Evolutionary conservation across 2,113 vertebrate genomes (phyloP), one percentile per base, ranked within the genome.

Genomic region (Halichoerus grypus): DNA sequence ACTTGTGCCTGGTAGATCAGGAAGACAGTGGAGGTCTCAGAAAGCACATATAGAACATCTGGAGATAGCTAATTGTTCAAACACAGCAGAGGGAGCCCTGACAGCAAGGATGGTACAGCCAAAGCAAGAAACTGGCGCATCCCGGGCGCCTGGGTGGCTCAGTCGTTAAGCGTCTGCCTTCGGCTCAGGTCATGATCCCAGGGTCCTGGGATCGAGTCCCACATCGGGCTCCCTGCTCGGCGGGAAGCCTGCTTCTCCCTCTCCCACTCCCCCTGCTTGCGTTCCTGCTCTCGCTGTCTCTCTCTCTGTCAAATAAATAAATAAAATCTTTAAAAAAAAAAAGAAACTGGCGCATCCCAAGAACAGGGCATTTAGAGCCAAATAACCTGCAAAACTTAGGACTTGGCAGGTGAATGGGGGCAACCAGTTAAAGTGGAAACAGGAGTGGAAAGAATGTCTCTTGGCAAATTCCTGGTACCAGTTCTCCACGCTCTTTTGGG

Each of bases 51-150:
- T 3, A 26, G 15, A 16, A 36, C 53, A 11, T 72, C 63, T 49
- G 22, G 15, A 82, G 42, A 87, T 2, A 63, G 21, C 14, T 42
- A 39, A 61, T 14, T 16, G 6, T 33, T 65, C 55, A 51, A 65
- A 33, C 0, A 0, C 39, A 53, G 28, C 0, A 4, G 8, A 59
- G 12, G 57, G 14, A 28, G 28, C 1, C 49, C 51, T 71, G 49
- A 79, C 7, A 42, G 79, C 4, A n/a, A 42, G 55, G 39, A 63
- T 4, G 15, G 33, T 5, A 3, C 51, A 18, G 49, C 16, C 33
- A 21, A 39, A 88, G 65, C 39, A 33, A 42, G 53, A 81, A 74
- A 39, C 42, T 39, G 76, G 36, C 16, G 36, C 7, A 6, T 81
- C n/a, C 36, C n/a, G 36, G 36, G 36, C 36, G 36, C 36, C 36